Conservation (phyloP, 1,140 invertebrate species). For the Macrobrachium nipponense region DNA sequence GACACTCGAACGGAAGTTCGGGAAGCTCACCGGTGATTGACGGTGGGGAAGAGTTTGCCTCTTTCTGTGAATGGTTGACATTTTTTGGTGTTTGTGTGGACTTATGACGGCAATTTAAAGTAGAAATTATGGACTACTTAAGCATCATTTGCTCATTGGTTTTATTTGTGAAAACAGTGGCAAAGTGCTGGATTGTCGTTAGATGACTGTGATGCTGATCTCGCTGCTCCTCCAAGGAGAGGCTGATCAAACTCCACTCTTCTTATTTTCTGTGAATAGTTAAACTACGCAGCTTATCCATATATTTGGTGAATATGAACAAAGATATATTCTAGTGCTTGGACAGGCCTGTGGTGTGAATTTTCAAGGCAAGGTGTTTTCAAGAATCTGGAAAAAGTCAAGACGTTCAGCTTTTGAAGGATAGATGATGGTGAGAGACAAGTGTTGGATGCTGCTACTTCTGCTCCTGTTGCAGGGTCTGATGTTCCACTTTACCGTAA, state of each 20-base stretch:
- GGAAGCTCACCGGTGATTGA: slow-evolving; percentile 50
- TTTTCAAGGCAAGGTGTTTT: too few species aligned
- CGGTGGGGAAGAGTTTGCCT: not conserved
- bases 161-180: too few species aligned
- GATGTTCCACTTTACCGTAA: not conserved
- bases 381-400: too few species aligned
- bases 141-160: too few species aligned
- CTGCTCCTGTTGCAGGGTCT: too few species aligned
- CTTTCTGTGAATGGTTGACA: not conserved
- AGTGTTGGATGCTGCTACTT: too few species aligned
- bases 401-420: too few species aligned
- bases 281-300: not conserved
- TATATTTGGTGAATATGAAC: slow-evolving; percentile 9
- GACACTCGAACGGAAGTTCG: slow-evolving; percentile 33
- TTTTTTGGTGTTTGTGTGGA: too few species aligned
- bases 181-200: not conserved
- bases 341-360: slow-evolving; percentile 1
- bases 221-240: slow-evolving; percentile 9
- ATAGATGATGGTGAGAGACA: too few species aligned
- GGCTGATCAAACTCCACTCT: slow-evolving; percentile 29
- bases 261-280: slow-evolving; percentile 35
- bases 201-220: slow-evolving; percentile 40
- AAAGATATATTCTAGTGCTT: slow-evolving; percentile 7
- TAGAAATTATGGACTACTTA: too few species aligned
- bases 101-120: too few species aligned